phyloP scores from a whole-genome alignment of 2,888 invertebrate species.

The Netelia fuscicornis region DNA sequence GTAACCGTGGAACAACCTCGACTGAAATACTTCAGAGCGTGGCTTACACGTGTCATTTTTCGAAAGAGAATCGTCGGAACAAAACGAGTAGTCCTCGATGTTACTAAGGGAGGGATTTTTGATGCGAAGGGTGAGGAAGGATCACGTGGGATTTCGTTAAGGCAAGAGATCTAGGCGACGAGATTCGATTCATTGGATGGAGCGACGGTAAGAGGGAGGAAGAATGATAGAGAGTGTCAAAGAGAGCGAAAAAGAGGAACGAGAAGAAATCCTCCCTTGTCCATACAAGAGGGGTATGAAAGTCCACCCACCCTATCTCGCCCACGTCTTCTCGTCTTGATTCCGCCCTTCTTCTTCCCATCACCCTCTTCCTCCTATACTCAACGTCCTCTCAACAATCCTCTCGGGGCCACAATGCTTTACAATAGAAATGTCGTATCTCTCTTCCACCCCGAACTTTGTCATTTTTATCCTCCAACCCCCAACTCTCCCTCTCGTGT shows the following conservation, averaged over 20 bases:
- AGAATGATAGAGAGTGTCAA: not conserved
- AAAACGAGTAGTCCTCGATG: too few species aligned
- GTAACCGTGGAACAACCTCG: too few species aligned
- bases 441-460: not conserved
- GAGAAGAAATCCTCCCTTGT: not conserved
- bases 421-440: slow-evolving; percentile 21
- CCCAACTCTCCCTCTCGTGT: slow-evolving; percentile 1
- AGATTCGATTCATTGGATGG: not conserved
- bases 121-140: not conserved
- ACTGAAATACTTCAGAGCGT: too few species aligned
- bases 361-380: slow-evolving; percentile 12
- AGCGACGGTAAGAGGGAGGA: too few species aligned
- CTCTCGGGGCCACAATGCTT: slow-evolving; percentile 22
- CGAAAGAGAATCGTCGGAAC: too few species aligned
- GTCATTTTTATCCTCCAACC: not conserved
- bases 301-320: not conserved
- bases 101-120: not conserved
- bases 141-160: not conserved
- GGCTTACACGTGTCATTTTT: too few species aligned
- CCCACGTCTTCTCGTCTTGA: not conserved
- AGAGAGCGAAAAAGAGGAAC: slow-evolving; percentile 1
- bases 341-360: not conserved
- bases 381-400: not conserved
- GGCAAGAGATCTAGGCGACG: not conserved
- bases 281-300: not conserved